Evolutionary conservation across 2,113 vertebrate species (phyloP), one percentile per base, ranked within the genome.

Genomic region (Capreolus pygargus): DNA sequence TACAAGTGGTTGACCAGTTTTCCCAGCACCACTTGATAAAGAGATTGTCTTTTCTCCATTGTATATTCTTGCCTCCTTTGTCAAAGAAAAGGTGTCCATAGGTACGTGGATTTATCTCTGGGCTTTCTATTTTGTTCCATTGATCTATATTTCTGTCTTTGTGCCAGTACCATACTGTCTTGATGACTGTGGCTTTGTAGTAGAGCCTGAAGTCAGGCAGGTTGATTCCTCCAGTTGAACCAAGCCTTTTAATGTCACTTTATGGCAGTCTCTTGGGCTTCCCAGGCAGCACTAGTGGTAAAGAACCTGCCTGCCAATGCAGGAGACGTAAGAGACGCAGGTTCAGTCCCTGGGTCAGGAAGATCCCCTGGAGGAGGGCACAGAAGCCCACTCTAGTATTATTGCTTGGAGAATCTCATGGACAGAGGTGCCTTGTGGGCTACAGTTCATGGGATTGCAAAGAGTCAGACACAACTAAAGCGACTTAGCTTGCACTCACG

Each of bases 401-500:
- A 10, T 70, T 70, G 10, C 70, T 14, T 43, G 36, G 36, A 76
- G 70, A 43, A 76, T 76, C 70, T 23, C 70, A 14, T 14, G 23
- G 23, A 27, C 12, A 43, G 36, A 27, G 70, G 36, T 27, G 36
- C 70, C 12, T 13, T 23, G 36, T 0, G 6, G 36, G 39, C 36
- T 76, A 7, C 3, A 39, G 21, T 76, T 43, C 70, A 43, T 3
- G 39, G 23, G 6, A 43, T 17, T 43, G 36, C 36, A 76, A 64
- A 64, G 70, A 76, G 70, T 76, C 12, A 43, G 36, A 76, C 36
- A 76, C 1, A 1, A 27, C 70, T 76, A 7, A 76, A 76, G 70
- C 0, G 6, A 76, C 11, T 43, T 27, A 14, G 70, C 12, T 14
- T 43, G 70, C 70, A 27, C 1, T 0, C 6, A 14, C 0, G 0